Conservation (phyloP, 1,140 invertebrate genomes). For the Hormaphis cornu region DNA sequence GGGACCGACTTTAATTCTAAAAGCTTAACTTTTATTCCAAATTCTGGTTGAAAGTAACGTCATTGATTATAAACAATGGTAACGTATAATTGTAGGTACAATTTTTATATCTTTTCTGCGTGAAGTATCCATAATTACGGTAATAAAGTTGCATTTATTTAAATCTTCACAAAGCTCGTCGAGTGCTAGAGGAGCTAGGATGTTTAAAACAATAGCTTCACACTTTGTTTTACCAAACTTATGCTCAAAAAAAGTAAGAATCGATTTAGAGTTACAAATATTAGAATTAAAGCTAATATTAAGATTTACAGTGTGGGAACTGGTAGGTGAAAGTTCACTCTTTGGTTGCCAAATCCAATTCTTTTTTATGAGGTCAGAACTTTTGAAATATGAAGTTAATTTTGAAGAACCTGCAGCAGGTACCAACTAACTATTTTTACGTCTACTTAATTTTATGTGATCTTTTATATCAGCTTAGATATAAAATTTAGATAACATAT, state of each 20-base stretch:
- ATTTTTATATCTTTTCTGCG: constrained; percentile 37
- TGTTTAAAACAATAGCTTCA: constrained; percentile 35
- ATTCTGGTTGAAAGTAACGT: constrained; percentile 36
- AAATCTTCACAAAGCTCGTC: constrained; percentile 34
- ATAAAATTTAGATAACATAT: too few species aligned
- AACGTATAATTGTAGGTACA: constrained; percentile 36
- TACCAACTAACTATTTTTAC: neutral
- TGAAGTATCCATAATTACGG: constrained; percentile 35
- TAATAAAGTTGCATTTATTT: constrained; percentile 33
- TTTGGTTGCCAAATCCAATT: constrained; percentile 21
- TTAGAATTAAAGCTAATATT: constrained; percentile 36
- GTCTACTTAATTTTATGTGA: constrained; percentile 5
- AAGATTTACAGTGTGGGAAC: constrained; percentile 35
- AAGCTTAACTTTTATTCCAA: constrained; percentile 36
- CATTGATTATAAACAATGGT: too few species aligned
- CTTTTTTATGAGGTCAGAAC: neutral
- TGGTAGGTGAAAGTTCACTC: constrained; percentile 36
- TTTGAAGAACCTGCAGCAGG: too few species aligned
- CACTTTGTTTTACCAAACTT: constrained; percentile 35
- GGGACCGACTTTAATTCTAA: constrained; percentile 35
- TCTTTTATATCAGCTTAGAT: constrained; percentile 17
- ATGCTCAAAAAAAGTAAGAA: constrained; percentile 34
- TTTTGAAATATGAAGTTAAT: neutral
- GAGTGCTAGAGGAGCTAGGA: constrained; percentile 16
- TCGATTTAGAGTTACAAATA: constrained; percentile 36